These are phyloP conservation scores for Elgaria multicarinata DNA, from an alignment of 2,113 vertebrate species.

Conservation along the genomic window DNA sequence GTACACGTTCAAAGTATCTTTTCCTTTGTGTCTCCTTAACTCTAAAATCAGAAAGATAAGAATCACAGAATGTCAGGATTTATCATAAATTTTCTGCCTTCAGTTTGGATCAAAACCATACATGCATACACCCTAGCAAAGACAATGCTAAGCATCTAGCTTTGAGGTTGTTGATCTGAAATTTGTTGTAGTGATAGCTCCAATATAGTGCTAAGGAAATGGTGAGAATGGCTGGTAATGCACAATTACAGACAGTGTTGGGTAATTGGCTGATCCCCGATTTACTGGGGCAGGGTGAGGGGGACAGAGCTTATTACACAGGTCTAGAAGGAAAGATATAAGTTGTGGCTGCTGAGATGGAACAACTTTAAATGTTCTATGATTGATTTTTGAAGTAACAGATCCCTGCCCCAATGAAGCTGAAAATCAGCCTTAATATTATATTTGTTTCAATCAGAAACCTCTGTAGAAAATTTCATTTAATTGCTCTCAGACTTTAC, in stretches of 20 bases:
- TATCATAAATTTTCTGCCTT: slow-evolving; percentile 57
- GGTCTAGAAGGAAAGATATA: slow-evolving; percentile 52
- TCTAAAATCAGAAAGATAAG: slow-evolving; percentile 53
- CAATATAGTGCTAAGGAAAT: slow-evolving; percentile 53
- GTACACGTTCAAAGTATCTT: slow-evolving; percentile 36
- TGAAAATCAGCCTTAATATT: background rate
- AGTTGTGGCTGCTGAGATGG: slow-evolving; percentile 48
- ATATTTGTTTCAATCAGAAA: background rate
- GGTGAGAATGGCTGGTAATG: slow-evolving; percentile 54
- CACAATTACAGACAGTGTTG: slow-evolving; percentile 55
- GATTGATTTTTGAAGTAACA: slow-evolving; percentile 56
- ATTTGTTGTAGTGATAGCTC: slow-evolving; percentile 68
- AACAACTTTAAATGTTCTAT: slow-evolving; percentile 54
- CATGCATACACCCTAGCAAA: slow-evolving; percentile 33
- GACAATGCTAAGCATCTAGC: slow-evolving; percentile 62
- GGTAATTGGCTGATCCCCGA: slow-evolving; percentile 62
- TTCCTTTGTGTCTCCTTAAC: slow-evolving; percentile 43
- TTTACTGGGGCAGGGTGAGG: slow-evolving; percentile 34
- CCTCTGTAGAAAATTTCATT: background rate
- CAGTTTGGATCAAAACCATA: slow-evolving; percentile 52
- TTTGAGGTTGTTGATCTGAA: slow-evolving; percentile 59
- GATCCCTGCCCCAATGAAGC: slow-evolving; percentile 13
- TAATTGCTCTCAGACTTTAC: background rate
- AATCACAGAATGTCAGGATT: slow-evolving; percentile 42
- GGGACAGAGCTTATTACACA: slow-evolving; percentile 47